phyloP scores from a whole-genome alignment of 2,113 vertebrate genomes.

The Oenanthe oenanthe region DNA sequence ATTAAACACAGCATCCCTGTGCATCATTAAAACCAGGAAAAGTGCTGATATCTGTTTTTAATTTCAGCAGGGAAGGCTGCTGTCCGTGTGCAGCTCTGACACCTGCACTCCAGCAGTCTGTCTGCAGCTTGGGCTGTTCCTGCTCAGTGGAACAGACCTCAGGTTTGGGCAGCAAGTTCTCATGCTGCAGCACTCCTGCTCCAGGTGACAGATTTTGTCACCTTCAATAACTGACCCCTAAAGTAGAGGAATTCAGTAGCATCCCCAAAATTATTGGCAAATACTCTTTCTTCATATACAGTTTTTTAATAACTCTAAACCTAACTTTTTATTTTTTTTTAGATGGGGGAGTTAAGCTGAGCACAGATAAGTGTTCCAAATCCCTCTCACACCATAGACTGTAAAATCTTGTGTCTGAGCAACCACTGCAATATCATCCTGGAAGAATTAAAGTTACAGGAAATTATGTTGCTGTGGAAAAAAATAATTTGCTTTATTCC shows the following conservation, averaged over 20 bases:
- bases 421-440: background rate
- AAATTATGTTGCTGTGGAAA: conserved; percentile 32
- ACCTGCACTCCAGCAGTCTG: background rate
- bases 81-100: background rate
- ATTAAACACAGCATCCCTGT: background rate
- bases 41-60: background rate
- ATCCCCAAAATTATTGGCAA: background rate
- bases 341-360: background rate
- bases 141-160: too few relatives aligned
- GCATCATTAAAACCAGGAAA: background rate
- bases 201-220: background rate
- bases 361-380: background rate
- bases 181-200: background rate
- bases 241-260: fast-evolving
- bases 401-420: background rate
- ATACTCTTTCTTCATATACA: background rate
- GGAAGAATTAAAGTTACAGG: conserved; percentile 1
- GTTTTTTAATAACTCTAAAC: background rate
- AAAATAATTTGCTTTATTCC: conserved; percentile 40
- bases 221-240: background rate
- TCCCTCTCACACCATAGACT: background rate
- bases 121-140: background rate
- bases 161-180: background rate
- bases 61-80: background rate
- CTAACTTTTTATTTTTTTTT: background rate